Evolutionary conservation across 2,113 vertebrate species (phyloP).

Genomic region (Hiodon alosoides): DNA sequence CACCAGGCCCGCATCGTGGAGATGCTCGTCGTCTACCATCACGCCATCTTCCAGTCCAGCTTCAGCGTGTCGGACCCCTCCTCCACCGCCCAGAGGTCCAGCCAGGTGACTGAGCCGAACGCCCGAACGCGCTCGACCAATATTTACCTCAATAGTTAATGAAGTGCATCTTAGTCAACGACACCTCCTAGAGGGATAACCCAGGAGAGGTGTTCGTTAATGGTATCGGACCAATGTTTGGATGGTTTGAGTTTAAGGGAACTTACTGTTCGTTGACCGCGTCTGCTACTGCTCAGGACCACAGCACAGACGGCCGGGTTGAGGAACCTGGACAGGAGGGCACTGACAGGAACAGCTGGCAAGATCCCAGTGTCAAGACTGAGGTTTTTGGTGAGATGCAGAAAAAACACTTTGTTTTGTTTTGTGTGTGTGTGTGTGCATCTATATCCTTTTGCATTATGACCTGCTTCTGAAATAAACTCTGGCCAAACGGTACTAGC

Average conservation of each 20-base stretch:
- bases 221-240: neutral
- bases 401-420: neutral
- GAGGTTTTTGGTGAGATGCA: neutral
- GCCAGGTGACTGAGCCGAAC: neutral
- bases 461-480: no score
- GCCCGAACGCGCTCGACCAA: neutral
- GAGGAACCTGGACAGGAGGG: slow-evolving; percentile 44
- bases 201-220: neutral
- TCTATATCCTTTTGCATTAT: neutral
- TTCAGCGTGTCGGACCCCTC: slow-evolving; percentile 27
- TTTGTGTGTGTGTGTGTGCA: neutral
- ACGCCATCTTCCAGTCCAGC: slow-evolving; percentile 64
- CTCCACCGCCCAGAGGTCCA: slow-evolving; percentile 44
- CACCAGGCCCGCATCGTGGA: slow-evolving; percentile 90
- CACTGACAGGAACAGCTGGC: slow-evolving; percentile 40
- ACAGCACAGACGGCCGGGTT: slow-evolving; percentile 25
- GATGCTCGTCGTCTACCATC: slow-evolving; percentile 81
- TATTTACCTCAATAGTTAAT: neutral
- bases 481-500: no score
- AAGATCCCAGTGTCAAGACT: slow-evolving; percentile 18
- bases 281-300: slow-evolving; percentile 38
- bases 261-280: neutral
- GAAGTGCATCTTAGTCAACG: neutral
- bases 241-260: no score
- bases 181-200: neutral